Percentiles rank a stretch among this genome's conserved stretches.
Evolutionary conservation across 2,113 vertebrate genomes (phyloP).

Genomic region (Clarias magur): DNA sequence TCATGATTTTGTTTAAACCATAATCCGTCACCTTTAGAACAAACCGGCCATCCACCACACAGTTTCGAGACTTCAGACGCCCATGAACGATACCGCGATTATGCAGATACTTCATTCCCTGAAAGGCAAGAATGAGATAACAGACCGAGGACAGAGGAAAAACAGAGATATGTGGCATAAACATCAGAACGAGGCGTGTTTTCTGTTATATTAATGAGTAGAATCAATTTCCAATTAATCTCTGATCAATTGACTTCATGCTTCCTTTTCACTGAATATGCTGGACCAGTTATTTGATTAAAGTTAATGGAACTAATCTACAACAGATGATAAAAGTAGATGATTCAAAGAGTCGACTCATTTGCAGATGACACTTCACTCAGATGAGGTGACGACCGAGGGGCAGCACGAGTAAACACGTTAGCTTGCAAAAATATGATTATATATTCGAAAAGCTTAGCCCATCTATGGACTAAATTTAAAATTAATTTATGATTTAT

Average conservation of each 20-base stretch:
- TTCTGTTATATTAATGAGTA: neutral
- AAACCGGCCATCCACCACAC: slow-evolving; percentile 90
- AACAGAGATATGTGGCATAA: neutral
- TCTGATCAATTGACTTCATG: neutral
- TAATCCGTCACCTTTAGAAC: slow-evolving; percentile 93
- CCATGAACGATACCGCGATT: slow-evolving; percentile 82
- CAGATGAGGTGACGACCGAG: neutral
- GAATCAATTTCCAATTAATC: neutral
- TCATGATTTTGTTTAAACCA: slow-evolving; percentile 79
- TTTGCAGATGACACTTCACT: neutral
- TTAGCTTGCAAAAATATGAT: neutral
- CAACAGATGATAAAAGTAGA: neutral
- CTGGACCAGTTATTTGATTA: neutral
- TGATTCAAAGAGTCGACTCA: neutral
- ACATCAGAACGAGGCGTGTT: neutral
- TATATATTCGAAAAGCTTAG: neutral
- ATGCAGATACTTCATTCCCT: slow-evolving; percentile 91
- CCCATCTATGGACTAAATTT: neutral
- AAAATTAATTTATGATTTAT: no score
- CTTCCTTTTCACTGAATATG: neutral
- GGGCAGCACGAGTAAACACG: neutral
- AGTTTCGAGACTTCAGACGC: slow-evolving; percentile 90
- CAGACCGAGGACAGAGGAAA: neutral
- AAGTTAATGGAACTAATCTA: neutral
- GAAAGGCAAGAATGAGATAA: neutral